Evolutionary conservation across 2,113 vertebrate genomes (phyloP), one percentile per base, ranked within the genome.

Genomic region (Ceyx melanurus): DNA sequence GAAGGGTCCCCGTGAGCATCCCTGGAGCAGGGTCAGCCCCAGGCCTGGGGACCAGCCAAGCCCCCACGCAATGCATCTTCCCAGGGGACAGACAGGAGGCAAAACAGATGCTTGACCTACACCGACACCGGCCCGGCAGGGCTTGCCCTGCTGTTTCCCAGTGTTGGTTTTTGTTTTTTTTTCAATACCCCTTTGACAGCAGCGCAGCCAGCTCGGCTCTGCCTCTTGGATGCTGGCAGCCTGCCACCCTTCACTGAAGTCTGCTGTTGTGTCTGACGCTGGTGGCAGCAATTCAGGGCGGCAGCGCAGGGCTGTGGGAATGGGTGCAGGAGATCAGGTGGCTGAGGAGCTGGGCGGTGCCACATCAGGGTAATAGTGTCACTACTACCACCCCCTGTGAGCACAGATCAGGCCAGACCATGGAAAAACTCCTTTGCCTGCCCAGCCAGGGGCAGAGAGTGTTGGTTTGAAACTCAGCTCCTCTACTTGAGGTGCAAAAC

Each of bases 151-250:
- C 65, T 75, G 51, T 74, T 90, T 94, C 73, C 51, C 72, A 29
- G 13, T 2, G 15, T 23, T 51, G 50, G 46, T 46, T 18, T 50
- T 23, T 13, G 2, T 35, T 13, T 35, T 54, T 57, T 23, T 51
- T 51, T 26, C 25, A 51, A 17, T 25, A 15, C 15, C 65, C 37
- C 16, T 76, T 77, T 82, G 84, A 51, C 57, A 72, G 87, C 70
- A 35, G 65, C 11, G 0, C 51, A 78, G 87, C 57, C 77, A 64
- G 91, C 89, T 86, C 86, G 31, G 89, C 86, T 94, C 89, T 90
- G 89, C 81, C 94, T 86, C 89, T 79, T 78, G 89, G 66, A 31
- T 67, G 86, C 23, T 94, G 93, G 92, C 82, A 51, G 25, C 60
- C 51, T 91, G 88, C 90, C 92, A 48, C 33, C 56, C 94, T 85